Conservation (phyloP, 2,113 vertebrate genomes). For the Raphicerus campestris region DNA sequence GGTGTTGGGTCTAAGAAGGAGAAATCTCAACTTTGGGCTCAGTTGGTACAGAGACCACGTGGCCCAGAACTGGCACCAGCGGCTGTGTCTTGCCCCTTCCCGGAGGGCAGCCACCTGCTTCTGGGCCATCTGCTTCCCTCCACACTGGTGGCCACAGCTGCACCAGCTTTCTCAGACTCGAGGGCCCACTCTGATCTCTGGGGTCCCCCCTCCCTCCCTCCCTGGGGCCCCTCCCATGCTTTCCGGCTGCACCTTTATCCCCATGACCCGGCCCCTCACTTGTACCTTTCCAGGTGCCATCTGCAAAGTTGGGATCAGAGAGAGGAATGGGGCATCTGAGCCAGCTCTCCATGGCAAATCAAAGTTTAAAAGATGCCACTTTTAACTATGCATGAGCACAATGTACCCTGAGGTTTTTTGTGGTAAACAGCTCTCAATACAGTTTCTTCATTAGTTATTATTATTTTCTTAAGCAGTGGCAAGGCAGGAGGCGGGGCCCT, state of each 20-base stretch:
- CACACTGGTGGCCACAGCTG: not conserved
- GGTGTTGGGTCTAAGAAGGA: not conserved
- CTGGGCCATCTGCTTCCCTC: not conserved
- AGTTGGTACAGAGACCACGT: not conserved
- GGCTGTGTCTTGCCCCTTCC: not conserved
- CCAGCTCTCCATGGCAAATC: not conserved
- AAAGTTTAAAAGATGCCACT: constrained; percentile 16
- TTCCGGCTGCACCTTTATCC: not conserved
- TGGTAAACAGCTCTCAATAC: not conserved
- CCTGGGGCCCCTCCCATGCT: not conserved
- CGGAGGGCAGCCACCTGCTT: not conserved
- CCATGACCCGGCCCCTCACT: fast-evolving
- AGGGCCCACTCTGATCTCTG: not conserved
- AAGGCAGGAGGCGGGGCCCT: not conserved
- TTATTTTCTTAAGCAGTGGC: not conserved
- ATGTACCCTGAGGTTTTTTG: constrained; percentile 21
- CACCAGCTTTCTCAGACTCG: not conserved
- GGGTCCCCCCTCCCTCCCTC: not conserved
- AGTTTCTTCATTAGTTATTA: constrained; percentile 29
- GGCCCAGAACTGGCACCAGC: not conserved
- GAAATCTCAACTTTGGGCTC: not conserved
- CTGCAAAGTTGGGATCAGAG: not conserved
- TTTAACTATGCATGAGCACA: not conserved
- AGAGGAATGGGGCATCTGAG: fast-evolving
- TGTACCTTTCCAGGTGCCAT: not conserved